Evolutionary conservation across 1,140 invertebrate genomes (phyloP), one percentile per base, ranked within the genome.

Genomic region (Tachypleus tridentatus): DNA sequence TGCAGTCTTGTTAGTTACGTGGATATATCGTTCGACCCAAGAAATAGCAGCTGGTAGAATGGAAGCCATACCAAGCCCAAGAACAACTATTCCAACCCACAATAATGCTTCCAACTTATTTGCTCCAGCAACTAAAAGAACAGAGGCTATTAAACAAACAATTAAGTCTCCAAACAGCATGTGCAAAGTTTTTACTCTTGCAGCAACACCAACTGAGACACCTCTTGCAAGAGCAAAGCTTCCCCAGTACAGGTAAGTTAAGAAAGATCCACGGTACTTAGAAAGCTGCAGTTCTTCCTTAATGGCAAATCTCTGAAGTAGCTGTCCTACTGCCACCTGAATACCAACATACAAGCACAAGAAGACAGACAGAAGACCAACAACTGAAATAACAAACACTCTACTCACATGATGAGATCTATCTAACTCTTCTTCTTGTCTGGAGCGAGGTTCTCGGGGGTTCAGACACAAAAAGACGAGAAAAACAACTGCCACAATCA

Each of bases 21-120:
- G 74, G 51, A 81, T 76, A 67, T 80, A 78, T 50, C 74, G 71
- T 67, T 81, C 79, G n/a, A 78, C 73, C 81, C 81, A 81, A 6
- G 79, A 72, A n/a, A 82, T 73, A 50, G 70, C 74, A 0, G 79
- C 76, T 3, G 80, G 80, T 60, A 81, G 79, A 6, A 80, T 75
- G 7, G 80, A 79, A 2, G 80, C 79, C 71, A 81, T 74, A 62
- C 81, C 80, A 10, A 80, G 64, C 9, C 79, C 80, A n/a, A 77
- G 63, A 3, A 77, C 49, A 48, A 74, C 70, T 5, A 75, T 68
- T 49, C 73, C 71, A 5, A 72, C 58, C 74, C 73, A 76, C n/a
- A 77, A 51, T 8, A 74, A 68, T 50, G 70, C 70, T 52, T 75
- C 70, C 7, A 70, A 65, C 6, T 66, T 64, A 8, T 70, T 65